phyloP scores from a whole-genome alignment of 2,113 vertebrate genomes.

The Hemichromis elongatus region DNA sequence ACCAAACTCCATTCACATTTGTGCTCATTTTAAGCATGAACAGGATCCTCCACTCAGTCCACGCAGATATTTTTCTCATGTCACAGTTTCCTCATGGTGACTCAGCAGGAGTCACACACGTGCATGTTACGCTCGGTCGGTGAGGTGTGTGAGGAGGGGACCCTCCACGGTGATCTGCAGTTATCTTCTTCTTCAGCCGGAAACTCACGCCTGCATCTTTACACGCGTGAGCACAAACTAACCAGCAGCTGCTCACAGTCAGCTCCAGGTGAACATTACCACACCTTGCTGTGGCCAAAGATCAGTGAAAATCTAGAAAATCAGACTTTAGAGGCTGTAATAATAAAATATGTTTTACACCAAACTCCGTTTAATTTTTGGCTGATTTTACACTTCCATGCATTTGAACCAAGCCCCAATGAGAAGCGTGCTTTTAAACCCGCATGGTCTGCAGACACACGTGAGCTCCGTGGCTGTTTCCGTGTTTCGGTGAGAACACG shows the following conservation, averaged over 20 bases:
- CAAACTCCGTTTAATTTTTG: background rate
- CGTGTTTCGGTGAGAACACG: background rate
- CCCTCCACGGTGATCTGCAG: background rate
- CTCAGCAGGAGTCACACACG: background rate
- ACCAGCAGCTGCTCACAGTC: background rate
- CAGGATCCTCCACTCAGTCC: background rate
- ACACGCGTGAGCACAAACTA: background rate
- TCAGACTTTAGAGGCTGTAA: background rate
- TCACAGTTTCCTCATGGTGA: background rate
- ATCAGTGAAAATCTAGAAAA: background rate
- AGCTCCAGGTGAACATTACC: background rate
- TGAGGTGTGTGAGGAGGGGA: background rate
- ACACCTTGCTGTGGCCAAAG: background rate
- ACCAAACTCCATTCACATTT: background rate
- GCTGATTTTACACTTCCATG: background rate
- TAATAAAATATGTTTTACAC: background rate
- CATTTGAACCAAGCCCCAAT: background rate
- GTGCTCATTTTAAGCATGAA: background rate
- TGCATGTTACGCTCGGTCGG: background rate
- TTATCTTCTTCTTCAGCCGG: background rate
- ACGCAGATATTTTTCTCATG: background rate
- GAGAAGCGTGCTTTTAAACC: background rate
- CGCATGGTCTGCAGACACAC: background rate
- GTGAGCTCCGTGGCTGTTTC: background rate
- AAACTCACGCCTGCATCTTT: background rate